Evolutionary conservation across 2,888 invertebrate genomes (phyloP).

Genomic region (Oligia fasciuncula): DNA sequence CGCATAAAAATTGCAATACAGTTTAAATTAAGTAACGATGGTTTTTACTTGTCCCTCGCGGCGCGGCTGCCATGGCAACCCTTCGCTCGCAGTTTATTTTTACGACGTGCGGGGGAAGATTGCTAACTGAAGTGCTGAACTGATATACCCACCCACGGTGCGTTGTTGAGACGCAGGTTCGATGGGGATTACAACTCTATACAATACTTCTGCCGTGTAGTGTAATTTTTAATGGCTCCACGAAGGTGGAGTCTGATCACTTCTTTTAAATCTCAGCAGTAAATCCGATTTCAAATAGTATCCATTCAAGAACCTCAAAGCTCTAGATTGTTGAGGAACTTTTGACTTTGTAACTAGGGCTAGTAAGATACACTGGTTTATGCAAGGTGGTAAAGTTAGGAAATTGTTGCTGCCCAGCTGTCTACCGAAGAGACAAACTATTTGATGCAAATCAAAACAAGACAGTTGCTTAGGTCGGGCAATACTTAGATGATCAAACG

Average conservation of each 20-base stretch:
- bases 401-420: slow-evolving; percentile 11
- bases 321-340: slow-evolving; percentile 7
- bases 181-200: slow-evolving; percentile 20
- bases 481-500: not conserved
- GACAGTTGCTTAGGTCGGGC: not conserved
- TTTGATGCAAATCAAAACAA: slow-evolving; percentile 9
- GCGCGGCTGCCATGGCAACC: slow-evolving; percentile 60
- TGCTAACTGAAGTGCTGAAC: slow-evolving; percentile 23
- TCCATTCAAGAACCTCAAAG: slow-evolving; percentile 6
- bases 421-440: not conserved
- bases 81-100: slow-evolving; percentile 63
- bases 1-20: slow-evolving; percentile 42
- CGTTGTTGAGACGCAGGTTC: slow-evolving; percentile 23
- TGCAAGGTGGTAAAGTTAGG: slow-evolving; percentile 23
- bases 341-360: not conserved
- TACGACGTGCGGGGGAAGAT: slow-evolving; percentile 59
- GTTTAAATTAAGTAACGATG: slow-evolving; percentile 60
- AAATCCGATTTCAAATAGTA: slow-evolving; percentile 4
- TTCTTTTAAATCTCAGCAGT: not conserved
- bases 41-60: slow-evolving; percentile 56
- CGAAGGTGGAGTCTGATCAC: not conserved
- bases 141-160: slow-evolving; percentile 46
- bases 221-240: not conserved
- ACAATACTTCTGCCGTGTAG: not conserved
- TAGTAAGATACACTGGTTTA: slow-evolving; percentile 8